phyloP scores from a whole-genome alignment of 2,113 vertebrate species.

The Coryphaenoides rupestris region DNA sequence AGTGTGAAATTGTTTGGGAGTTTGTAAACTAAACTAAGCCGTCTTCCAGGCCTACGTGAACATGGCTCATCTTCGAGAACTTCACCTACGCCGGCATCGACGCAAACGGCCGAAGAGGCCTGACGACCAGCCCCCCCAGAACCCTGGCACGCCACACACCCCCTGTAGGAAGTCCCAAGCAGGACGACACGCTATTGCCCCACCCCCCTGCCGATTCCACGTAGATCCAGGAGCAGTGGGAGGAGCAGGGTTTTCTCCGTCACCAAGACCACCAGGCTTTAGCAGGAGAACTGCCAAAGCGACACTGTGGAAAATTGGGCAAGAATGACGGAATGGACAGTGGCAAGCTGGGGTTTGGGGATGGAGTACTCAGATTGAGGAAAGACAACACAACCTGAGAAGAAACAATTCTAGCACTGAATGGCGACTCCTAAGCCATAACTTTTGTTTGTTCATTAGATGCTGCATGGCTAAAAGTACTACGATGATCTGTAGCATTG shows the following conservation, averaged over 20 bases:
- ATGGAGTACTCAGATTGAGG: constrained; percentile 1
- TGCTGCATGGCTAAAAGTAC: constrained; percentile 12
- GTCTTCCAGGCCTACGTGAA: constrained; percentile 90
- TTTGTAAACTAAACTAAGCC: too few relatives aligned
- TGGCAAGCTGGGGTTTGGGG: constrained; percentile 16
- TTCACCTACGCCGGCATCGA: constrained; percentile 98
- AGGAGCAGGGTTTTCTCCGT: constrained; percentile 32
- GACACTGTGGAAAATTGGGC: constrained; percentile 48
- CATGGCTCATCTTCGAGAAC: constrained; percentile 98
- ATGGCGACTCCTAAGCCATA: too few relatives aligned
- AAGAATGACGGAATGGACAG: constrained; percentile 13
- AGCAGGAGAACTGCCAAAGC: constrained; percentile 73
- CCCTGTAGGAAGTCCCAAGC: constrained; percentile 51
- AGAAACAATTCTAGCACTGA: constrained; percentile 12
- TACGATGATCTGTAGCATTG: constrained; percentile 13
- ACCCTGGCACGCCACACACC: constrained; percentile 55
- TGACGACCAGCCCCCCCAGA: constrained; percentile 67
- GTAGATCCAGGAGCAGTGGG: constrained; percentile 29
- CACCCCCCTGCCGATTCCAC: constrained; percentile 53
- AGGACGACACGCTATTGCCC: constrained; percentile 67
- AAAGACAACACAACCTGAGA: constrained; percentile 2
- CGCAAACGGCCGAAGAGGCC: constrained; percentile 92
- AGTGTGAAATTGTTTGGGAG: too few relatives aligned
- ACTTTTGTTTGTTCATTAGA: too few relatives aligned
- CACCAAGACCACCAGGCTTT: constrained; percentile 57